Evolutionary conservation across 2,797 vertebrate species (phyloP).

Genomic region (Scolopax rusticola): DNA sequence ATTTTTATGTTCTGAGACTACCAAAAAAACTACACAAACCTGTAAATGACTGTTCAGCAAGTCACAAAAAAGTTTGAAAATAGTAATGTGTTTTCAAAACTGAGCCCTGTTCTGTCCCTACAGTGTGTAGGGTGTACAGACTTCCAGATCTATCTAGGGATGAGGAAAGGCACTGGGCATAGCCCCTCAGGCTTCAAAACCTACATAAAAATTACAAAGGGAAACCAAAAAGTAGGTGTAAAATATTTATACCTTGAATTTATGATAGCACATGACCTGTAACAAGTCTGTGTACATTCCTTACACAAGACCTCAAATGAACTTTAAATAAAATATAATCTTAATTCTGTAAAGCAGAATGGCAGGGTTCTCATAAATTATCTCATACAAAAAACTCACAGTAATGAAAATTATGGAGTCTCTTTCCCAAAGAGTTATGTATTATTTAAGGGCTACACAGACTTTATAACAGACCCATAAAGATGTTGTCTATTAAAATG

Average conservation of each 20-base stretch:
- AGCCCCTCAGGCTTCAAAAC: not conserved
- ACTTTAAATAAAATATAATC: slow-evolving; percentile 23
- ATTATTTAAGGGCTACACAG: not conserved
- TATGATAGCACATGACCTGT: not conserved
- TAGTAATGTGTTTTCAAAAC: not conserved
- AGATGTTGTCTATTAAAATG: not conserved
- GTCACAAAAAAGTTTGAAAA: not conserved
- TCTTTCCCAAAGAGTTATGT: not conserved
- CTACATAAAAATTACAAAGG: not conserved
- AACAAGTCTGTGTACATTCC: not conserved
- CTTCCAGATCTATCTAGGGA: not conserved
- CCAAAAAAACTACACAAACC: not conserved
- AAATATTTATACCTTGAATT: slow-evolving; percentile 1
- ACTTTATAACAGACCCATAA: not conserved
- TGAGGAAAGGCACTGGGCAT: not conserved
- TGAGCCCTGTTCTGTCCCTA: not conserved
- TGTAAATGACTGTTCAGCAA: not conserved
- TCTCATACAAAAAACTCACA: not conserved
- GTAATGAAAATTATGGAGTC: not conserved
- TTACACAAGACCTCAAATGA: not conserved
- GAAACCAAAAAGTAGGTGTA: not conserved
- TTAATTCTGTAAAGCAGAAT: not conserved
- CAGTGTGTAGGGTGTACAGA: not conserved
- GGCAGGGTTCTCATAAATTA: not conserved
- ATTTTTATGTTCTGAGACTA: not conserved